phyloP scores from a whole-genome alignment of 1,140 invertebrate species.

The Papilio aristodemus region DNA sequence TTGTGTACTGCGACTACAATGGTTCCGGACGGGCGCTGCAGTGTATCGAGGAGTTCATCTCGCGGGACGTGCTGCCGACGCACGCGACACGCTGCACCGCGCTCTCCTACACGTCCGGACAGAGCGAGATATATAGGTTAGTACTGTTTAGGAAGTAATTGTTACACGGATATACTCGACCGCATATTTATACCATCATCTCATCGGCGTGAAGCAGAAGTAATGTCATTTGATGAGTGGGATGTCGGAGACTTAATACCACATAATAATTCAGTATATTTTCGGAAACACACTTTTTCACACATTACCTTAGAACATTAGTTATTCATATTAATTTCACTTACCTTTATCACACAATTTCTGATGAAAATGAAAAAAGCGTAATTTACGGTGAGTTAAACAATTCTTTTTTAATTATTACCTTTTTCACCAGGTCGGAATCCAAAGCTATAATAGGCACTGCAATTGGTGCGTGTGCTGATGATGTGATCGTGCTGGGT shows the following conservation, averaged over 20 bases:
- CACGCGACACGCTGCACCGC: conserved; percentile 94
- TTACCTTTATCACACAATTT: no score
- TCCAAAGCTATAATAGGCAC: conserved; percentile 90
- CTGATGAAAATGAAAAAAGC: no score
- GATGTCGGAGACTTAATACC: no score
- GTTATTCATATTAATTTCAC: no score
- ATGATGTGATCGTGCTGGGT: conserved; percentile 90
- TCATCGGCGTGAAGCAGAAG: no score
- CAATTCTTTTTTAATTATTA: background rate
- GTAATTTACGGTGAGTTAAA: conserved; percentile 5
- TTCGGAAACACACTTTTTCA: no score
- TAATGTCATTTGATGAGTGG: no score
- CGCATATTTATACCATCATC: no score
- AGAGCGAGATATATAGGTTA: conserved; percentile 93
- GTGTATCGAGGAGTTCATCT: conserved; percentile 94
- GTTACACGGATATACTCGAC: no score
- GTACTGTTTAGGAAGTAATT: no score
- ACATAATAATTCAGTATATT: no score
- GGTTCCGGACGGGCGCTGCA: conserved; percentile 90
- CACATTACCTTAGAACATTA: no score
- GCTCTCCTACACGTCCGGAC: conserved; percentile 90
- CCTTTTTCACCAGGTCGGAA: conserved; percentile 83
- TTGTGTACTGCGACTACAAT: conserved; percentile 92
- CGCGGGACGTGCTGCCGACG: conserved; percentile 89
- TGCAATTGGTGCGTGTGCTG: conserved; percentile 89